Conservation (phyloP, 2,888 invertebrate genomes). For the Helicoverpa assulta region DNA sequence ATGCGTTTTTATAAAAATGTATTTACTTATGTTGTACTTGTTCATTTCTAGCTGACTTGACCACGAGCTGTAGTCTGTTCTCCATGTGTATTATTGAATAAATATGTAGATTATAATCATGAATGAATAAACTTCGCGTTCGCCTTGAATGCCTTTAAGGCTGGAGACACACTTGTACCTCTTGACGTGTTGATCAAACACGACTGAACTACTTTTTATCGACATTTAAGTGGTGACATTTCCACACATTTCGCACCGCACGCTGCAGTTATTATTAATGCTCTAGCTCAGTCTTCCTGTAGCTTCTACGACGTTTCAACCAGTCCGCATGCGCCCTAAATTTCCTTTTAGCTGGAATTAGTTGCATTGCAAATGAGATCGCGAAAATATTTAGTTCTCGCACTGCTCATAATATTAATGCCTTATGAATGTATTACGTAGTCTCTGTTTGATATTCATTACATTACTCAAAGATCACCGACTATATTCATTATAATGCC, state of each 20-base stretch:
- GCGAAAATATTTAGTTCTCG: constrained; percentile 27
- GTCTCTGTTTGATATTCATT: constrained; percentile 19
- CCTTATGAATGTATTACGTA: constrained; percentile 32
- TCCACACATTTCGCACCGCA: constrained; percentile 23
- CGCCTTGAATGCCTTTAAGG: constrained; percentile 50
- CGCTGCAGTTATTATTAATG: constrained; percentile 36
- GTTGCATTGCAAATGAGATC: constrained; percentile 30
- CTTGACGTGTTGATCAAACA: background rate
- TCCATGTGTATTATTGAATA: constrained; percentile 36
- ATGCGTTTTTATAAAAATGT: constrained; percentile 23
- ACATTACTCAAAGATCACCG: constrained; percentile 1
- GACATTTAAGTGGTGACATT: constrained; percentile 19
- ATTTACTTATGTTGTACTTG: constrained; percentile 34
- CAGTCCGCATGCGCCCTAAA: constrained; percentile 26
- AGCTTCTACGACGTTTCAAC: constrained; percentile 22
- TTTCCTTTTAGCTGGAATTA: constrained; percentile 32
- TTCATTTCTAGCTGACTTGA: constrained; percentile 27
- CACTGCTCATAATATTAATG: constrained; percentile 11
- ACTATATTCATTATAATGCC: background rate
- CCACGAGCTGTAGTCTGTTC: constrained; percentile 20
- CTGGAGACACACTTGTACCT: constrained; percentile 9
- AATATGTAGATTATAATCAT: constrained; percentile 47
- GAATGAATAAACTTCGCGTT: constrained; percentile 52
- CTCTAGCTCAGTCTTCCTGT: constrained; percentile 33
- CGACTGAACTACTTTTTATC: constrained; percentile 14